Conservation (phyloP, 2,113 vertebrate species). For the Gymnogyps californianus region DNA sequence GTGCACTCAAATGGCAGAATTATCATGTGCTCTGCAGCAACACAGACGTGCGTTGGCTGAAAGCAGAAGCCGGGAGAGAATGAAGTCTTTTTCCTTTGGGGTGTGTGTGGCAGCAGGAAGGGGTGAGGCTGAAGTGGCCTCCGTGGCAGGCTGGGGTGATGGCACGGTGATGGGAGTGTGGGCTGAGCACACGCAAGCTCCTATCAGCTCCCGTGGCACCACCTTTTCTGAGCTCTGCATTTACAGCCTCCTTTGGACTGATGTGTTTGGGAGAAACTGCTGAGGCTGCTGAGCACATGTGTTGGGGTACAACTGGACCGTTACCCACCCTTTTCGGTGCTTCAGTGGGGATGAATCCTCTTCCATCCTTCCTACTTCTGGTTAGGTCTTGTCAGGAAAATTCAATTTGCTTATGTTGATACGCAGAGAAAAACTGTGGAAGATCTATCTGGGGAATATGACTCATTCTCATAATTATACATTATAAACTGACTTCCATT, state of each 20-base stretch:
- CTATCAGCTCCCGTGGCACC: not conserved
- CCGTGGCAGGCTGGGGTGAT: not conserved
- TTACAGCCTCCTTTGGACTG: not conserved
- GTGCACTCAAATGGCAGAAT: not conserved
- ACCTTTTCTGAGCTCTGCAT: not conserved
- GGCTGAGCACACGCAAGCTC: accelerated
- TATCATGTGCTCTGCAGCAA: accelerated
- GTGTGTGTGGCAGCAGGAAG: not conserved
- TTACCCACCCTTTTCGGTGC: too few species aligned
- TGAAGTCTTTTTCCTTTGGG: not conserved
- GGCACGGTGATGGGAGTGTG: not conserved
- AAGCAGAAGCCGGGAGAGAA: not conserved
- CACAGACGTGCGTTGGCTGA: accelerated
- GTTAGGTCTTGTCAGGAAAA: not conserved
- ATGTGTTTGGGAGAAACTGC: not conserved
- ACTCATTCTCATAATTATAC: not conserved
- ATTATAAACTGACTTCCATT: not conserved
- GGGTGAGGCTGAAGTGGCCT: not conserved
- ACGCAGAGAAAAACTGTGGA: not conserved
- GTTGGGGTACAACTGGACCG: accelerated
- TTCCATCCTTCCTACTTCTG: not conserved
- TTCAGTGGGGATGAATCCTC: not conserved
- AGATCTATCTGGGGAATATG: not conserved
- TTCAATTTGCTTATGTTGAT: not conserved
- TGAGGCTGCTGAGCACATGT: not conserved